Conservation (phyloP, 2,888 invertebrate species). For the Acheta domesticus region DNA sequence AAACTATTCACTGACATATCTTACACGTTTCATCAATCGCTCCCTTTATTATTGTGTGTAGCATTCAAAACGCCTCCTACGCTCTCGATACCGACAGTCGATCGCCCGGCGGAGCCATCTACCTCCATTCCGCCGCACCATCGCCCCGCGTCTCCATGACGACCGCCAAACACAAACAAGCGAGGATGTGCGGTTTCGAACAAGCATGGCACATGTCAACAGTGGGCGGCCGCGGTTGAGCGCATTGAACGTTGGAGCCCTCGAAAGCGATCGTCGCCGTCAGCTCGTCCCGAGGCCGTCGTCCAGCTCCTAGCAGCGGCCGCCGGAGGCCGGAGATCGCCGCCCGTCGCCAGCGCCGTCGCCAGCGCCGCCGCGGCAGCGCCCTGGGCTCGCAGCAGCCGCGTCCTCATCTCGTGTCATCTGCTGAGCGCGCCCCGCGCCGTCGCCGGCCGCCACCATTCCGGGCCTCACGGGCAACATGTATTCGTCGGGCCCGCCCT, state of each 20-base stretch:
- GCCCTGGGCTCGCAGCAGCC: neutral
- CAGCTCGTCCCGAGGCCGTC: neutral
- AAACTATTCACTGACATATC: no score
- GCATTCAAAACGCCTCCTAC: no score
- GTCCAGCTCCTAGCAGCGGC: neutral
- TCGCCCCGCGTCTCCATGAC: neutral
- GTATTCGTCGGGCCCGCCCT: neutral
- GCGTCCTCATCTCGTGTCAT: neutral
- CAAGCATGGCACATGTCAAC: neutral
- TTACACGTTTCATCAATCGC: no score
- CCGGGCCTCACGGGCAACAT: slow-evolving; percentile 1
- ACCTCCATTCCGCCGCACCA: neutral
- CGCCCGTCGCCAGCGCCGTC: neutral
- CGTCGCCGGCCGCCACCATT: neutral
- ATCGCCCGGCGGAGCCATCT: neutral
- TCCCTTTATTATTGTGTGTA: no score
- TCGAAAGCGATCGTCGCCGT: neutral
- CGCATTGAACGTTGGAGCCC: neutral
- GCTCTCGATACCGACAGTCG: no score
- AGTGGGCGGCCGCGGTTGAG: neutral
- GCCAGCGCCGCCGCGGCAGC: no score
- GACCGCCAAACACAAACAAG: slow-evolving; percentile 1
- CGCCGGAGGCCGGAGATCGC: neutral
- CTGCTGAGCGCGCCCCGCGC: neutral
- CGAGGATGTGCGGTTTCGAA: neutral